These are phyloP conservation scores for Ceratitis capitata DNA, from an alignment of 1,140 invertebrate genomes.

Conservation along the genomic window DNA sequence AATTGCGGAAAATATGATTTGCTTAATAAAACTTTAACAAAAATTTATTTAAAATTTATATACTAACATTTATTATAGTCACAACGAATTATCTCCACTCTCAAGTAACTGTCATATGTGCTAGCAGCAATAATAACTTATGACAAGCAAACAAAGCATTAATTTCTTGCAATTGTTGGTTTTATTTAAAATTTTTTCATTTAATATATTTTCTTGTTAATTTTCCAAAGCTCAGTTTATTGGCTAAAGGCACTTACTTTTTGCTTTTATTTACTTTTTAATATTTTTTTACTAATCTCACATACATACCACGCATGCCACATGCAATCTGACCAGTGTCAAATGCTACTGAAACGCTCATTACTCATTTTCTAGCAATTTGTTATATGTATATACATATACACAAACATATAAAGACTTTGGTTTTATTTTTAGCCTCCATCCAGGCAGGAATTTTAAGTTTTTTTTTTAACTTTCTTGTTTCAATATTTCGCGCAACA, in stretches of 20 bases:
- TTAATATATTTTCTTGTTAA: not conserved
- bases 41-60: too few species aligned
- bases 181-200: not conserved
- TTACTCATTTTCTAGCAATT: slow-evolving; percentile 29
- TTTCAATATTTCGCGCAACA: not conserved
- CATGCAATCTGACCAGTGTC: not conserved
- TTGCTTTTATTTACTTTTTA: not conserved
- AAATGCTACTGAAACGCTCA: slow-evolving; percentile 35
- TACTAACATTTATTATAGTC: too few species aligned
- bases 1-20: too few species aligned
- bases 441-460: too few species aligned
- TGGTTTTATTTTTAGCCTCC: not conserved
- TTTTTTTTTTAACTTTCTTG: not conserved
- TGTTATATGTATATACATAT: not conserved
- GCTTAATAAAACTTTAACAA: too few species aligned
- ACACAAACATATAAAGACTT: not conserved
- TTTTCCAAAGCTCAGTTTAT: not conserved
- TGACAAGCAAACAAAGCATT: slow-evolving; percentile 13
- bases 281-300: not conserved
- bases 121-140: not conserved
- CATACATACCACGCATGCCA: too few species aligned
- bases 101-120: not conserved
- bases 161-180: not conserved
- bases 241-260: not conserved
- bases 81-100: too few species aligned